Base-by-base conservation (phyloP, 2,113 vertebrate species). In the Labeo rohita region DNA sequence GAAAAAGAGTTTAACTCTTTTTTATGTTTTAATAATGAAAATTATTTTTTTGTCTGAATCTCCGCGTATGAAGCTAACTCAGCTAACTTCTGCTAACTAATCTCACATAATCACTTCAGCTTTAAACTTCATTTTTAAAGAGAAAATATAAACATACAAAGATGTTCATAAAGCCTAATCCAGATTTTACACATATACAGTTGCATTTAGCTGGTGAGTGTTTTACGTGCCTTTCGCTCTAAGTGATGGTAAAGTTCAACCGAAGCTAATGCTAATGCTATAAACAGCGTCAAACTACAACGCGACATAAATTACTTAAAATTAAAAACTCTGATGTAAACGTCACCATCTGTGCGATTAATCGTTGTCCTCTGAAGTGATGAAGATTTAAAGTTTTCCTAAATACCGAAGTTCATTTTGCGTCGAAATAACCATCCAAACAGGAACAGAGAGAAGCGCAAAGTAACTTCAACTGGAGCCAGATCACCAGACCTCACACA, bases 361-460 rank as follows among this genome's bases (percentile, higher is more conserved):
- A 16, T 87, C 47, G 66, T 65, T 68, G 45, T 85, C 83, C 34
- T n/a, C 13, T n/a, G 80, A 47, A 43, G 4, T 45, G n/a, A 21
- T 2, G 9, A 23, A 66, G 47, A 43, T 82, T 7, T 49, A 2
- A 2, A 47, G 6, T 74, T 75, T 74, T 76, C 77, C 36, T 75
- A 88, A n/a, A 52, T 72, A 13, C 28, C 59, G 50, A 80, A 52
- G 36, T 52, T 83, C 36, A 85, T 87, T 85, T 47, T 80, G 79
- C 49, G 45, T 90, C 79, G 80, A 90, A 83, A 85, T 83, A 76
- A 85, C 28, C 87, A 87, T 90, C 80, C 79, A 59, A 83, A 76
- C 79, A n/a, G 50, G 23, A 18, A 11, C 80, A 83, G 81, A 83
- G 28, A 70, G 45, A 82, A 73, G 81, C n/a, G 49, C 65, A 83